phyloP scores from a whole-genome alignment of 1,140 invertebrate species.

The Drosophila fuyamai region DNA sequence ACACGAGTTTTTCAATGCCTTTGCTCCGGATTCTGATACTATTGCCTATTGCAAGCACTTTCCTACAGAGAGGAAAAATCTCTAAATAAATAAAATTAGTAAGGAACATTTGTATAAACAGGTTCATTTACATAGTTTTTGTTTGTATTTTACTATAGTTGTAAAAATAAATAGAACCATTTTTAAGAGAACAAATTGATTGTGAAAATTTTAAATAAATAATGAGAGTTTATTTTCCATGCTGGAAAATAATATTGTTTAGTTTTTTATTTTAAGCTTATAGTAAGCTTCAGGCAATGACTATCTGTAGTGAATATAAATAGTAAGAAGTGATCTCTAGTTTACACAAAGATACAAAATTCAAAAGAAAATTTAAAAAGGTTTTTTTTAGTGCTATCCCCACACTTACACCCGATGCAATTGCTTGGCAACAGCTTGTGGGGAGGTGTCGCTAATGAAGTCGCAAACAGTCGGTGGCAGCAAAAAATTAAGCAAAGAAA shows the following conservation, averaged over 20 bases:
- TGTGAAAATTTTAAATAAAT: too few species aligned
- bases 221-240: too few species aligned
- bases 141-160: too few species aligned
- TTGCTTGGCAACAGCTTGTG: conserved; percentile 73
- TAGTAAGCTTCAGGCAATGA: too few species aligned
- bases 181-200: too few species aligned
- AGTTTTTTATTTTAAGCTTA: too few species aligned
- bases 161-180: too few species aligned
- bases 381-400: background rate
- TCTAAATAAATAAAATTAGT: background rate
- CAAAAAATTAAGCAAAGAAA: conserved; percentile 52
- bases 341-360: too few species aligned
- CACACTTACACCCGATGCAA: conserved; percentile 48
- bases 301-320: too few species aligned
- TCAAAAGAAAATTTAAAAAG: too few species aligned
- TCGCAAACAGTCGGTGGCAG: conserved; percentile 69
- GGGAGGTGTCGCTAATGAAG: conserved; percentile 78
- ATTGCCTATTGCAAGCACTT: conserved; percentile 21
- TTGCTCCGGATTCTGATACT: conserved; percentile 13
- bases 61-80: background rate
- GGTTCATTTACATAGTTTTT: background rate
- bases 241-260: too few species aligned
- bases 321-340: too few species aligned
- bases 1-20: conserved; percentile 10
- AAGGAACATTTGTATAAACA: background rate